Evolutionary conservation across 2,888 invertebrate genomes (phyloP).

Genomic region (Rhorus exstirpatorius): DNA sequence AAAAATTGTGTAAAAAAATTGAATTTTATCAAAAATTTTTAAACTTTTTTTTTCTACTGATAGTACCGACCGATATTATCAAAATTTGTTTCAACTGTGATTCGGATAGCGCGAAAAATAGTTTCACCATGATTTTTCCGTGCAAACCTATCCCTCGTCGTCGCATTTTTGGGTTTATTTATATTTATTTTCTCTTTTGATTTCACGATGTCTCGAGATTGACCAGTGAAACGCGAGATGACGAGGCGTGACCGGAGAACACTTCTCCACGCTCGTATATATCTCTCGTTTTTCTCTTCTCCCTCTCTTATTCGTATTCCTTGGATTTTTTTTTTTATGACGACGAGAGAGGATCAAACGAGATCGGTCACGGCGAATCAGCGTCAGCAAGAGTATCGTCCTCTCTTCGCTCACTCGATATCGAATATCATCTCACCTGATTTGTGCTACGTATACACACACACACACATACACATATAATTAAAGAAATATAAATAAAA

Average conservation of each 20-base stretch:
- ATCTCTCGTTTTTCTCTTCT: conserved; percentile 5
- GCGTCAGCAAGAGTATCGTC: conserved; percentile 59
- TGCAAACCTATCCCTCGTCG: conserved; percentile 15
- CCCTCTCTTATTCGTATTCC: conserved; percentile 10
- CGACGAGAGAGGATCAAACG: conserved; percentile 57
- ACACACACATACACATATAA: too few species aligned
- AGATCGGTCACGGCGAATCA: conserved; percentile 69
- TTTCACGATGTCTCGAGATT: conserved; percentile 51
- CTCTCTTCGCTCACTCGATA: conserved; percentile 45
- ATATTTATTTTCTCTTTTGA: conserved; percentile 37
- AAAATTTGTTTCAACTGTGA: neutral
- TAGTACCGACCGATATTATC: neutral
- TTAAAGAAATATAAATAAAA: too few species aligned
- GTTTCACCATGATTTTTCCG: neutral
- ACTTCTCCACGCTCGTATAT: conserved; percentile 59
- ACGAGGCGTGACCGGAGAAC: conserved; percentile 71
- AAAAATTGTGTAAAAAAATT: too few species aligned
- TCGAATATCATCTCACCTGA: conserved; percentile 58
- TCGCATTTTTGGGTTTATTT: neutral
- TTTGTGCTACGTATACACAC: conserved; percentile 16
- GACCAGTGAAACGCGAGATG: conserved; percentile 69
- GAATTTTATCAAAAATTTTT: too few species aligned
- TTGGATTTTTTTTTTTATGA: conserved; percentile 17
- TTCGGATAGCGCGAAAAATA: neutral
- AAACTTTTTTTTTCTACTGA: too few species aligned